Base-by-base conservation (phyloP, 2,888 invertebrate genomes). In the Lamellibrachia columna region DNA sequence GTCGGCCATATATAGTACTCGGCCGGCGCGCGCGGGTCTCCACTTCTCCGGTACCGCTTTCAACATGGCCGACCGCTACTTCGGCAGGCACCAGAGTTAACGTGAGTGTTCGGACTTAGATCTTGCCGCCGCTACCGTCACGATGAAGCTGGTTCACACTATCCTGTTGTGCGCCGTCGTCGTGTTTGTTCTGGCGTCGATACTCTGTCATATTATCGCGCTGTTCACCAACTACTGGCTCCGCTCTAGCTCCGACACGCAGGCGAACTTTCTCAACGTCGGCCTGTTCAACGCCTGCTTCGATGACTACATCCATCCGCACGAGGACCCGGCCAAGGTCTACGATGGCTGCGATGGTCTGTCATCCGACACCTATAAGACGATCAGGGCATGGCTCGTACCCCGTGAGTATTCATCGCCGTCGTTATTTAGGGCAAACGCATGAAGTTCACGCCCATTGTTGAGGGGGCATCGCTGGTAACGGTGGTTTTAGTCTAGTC, bases 221-320 rank as follows among this genome's bases (percentile, higher is more conserved):
- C 90, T 93, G 11, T 90, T 75, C 90, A 93, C 93, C 52, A 91
- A 91, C 90, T 93, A 91, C 90, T 93, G 94, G 94, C 93, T 94
- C n/a, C 55, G 92, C 52, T 94, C 94, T 8, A 93, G 93, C 90
- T 60, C 91, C 15, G 52, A 90, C 22, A 75, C 60, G 7, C 92
- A 93, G 75, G 91, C 90, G 53, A 92, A 94, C 92, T 94, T 94
- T 92, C 93, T 94, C 40, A 94, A 94, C 91, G 92, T 94, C 52
- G 94, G 94, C 40, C 93, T 94, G 52, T 94, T 93, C 92, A 92
- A 55, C 90, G 94, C 94, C n/a, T 94, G 94, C 92, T 94, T 94
- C 92, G 92, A 94, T 40, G 53, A 93, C 52, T 94, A 94, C 93
- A 90, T 91, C 6, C 94, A 94, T 90, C 93, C 93, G 6, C 94